Conservation (phyloP, 2,113 vertebrate species). For the Rhinolophus ferrumequinum region DNA sequence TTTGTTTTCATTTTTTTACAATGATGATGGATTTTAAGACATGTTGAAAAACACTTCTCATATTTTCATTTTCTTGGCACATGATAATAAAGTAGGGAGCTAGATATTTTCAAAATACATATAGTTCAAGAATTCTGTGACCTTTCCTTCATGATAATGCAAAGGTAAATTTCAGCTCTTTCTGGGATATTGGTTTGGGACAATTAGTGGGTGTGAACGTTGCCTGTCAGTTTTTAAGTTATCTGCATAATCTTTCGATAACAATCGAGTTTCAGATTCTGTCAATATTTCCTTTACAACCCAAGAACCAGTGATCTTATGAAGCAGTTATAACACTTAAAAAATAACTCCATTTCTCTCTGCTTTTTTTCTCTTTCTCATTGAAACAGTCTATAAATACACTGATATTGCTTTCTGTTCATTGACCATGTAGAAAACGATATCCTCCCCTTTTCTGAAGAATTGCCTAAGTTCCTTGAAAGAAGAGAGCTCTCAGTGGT, state of each 20-base stretch:
- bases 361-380: background rate
- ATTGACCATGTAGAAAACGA: background rate
- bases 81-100: conserved; percentile 20
- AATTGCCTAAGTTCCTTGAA: conserved; percentile 14
- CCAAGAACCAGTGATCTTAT: conserved; percentile 38
- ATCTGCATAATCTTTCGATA: conserved; percentile 53
- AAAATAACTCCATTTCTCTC: background rate
- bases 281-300: conserved; percentile 71
- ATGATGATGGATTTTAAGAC: background rate
- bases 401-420: background rate
- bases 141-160: conserved; percentile 10
- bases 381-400: background rate
- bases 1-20: conserved; percentile 45
- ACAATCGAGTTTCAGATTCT: conserved; percentile 68
- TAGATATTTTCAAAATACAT: conserved; percentile 43
- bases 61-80: conserved; percentile 21
- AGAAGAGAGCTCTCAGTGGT: background rate
- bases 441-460: conserved; percentile 40
- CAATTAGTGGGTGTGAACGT: conserved; percentile 22
- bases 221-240: conserved; percentile 49
- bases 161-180: conserved; percentile 50
- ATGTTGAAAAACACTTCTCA: background rate
- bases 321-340: conserved; percentile 35
- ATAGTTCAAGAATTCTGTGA: conserved; percentile 33
- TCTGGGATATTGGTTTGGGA: conserved; percentile 54